Percentiles rank a stretch among this genome's conserved stretches.
phyloP scores from a whole-genome alignment of 37 sponge, comb jelly and placozoan genomes.

The Oopsacas minuta region DNA sequence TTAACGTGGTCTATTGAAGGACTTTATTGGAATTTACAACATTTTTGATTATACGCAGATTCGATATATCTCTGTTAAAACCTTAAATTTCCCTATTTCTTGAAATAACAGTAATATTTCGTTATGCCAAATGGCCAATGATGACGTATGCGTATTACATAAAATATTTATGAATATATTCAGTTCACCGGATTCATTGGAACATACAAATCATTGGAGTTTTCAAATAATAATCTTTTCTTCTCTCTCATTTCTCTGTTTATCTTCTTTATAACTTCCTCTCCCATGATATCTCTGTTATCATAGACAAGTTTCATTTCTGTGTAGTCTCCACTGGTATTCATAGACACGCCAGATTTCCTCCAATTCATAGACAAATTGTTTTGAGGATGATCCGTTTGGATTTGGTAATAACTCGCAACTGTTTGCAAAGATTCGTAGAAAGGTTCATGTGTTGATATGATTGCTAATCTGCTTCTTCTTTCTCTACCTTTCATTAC shows the following conservation, averaged over 20 bases:
- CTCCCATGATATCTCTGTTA: background rate
- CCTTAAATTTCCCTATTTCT: too few species aligned
- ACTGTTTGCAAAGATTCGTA: background rate
- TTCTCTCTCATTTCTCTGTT: background rate
- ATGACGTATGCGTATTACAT: too few species aligned
- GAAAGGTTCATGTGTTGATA: background rate
- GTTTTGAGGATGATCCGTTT: background rate
- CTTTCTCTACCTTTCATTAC: background rate
- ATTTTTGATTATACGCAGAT: too few species aligned
- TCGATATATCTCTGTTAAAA: too few species aligned
- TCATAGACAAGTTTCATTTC: background rate
- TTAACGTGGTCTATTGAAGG: too few species aligned
- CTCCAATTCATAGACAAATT: background rate
- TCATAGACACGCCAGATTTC: background rate
- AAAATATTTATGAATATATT: too few species aligned
- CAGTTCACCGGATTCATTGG: background rate
- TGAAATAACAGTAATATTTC: too few species aligned
- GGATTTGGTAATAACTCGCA: background rate
- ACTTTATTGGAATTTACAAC: too few species aligned
- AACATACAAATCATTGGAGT: background rate
- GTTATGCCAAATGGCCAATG: too few species aligned
- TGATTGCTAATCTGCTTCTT: background rate
- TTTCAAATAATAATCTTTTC: background rate
- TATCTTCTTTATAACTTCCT: background rate
- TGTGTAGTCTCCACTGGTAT: background rate